A percentile compares a stretch with the other conserved stretches of the same genome.
Conservation (phyloP, 2,113 vertebrate species). For the Cynopterus brachyotis region DNA sequence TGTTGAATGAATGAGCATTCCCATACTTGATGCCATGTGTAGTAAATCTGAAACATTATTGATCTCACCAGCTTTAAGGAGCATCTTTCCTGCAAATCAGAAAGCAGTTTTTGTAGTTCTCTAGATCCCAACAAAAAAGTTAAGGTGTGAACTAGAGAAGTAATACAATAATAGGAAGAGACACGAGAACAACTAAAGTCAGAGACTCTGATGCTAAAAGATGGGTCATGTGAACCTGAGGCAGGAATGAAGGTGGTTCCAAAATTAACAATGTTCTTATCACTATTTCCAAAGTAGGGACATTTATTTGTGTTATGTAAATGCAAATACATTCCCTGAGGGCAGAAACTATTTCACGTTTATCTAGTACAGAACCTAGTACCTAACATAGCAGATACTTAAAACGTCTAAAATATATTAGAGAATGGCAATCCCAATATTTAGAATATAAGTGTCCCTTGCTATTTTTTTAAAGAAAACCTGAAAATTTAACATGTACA, state of each 20-base stretch:
- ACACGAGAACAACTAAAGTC: background rate
- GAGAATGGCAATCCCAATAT: background rate
- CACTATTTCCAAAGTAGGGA: background rate
- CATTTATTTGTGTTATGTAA: background rate
- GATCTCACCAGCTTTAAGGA: background rate
- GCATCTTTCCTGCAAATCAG: background rate
- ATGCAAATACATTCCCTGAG: background rate
- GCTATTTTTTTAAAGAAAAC: conserved; percentile 2
- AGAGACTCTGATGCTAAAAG: background rate
- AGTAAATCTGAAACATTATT: background rate
- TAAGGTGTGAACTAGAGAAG: background rate
- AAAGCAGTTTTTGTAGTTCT: background rate
- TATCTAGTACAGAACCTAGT: background rate
- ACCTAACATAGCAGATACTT: background rate
- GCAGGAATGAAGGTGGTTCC: background rate
- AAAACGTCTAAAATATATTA: conserved; percentile 6
- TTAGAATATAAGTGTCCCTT: background rate
- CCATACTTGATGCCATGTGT: background rate
- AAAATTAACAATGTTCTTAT: background rate
- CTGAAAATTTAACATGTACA: background rate
- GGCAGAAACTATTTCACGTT: background rate
- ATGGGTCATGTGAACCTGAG: background rate
- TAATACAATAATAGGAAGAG: background rate
- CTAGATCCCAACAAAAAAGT: background rate
- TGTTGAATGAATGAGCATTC: background rate